Conservation (phyloP, 2,888 invertebrate species). For the Drosophila sordidapex region DNA sequence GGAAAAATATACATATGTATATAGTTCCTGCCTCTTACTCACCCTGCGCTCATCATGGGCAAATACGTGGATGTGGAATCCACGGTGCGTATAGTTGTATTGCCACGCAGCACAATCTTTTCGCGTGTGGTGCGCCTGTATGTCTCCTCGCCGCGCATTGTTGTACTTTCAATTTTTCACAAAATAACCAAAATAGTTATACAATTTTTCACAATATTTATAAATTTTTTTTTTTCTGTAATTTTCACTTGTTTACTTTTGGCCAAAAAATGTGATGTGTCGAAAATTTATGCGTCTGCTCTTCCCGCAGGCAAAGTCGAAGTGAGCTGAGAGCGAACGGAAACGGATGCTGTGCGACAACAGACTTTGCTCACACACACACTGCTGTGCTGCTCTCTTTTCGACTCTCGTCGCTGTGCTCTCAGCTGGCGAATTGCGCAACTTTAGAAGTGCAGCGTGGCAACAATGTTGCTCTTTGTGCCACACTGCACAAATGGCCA, state of each 20-base stretch:
- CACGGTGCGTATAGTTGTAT: conserved; percentile 84
- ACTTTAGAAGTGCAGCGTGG: conserved; percentile 45
- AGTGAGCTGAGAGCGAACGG: conserved; percentile 50
- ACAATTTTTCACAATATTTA: conserved; percentile 18
- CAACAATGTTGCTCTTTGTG: conserved; percentile 43
- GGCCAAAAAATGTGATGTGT: conserved; percentile 42
- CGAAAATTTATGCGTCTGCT: conserved; percentile 53
- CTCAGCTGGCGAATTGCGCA: conserved; percentile 65
- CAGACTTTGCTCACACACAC: conserved; percentile 15
- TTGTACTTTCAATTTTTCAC: conserved; percentile 33
- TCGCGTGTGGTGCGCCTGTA: conserved; percentile 85
- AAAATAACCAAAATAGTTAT: conserved; percentile 21
- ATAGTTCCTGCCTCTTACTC: conserved; percentile 49
- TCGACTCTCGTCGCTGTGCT: conserved; percentile 16
- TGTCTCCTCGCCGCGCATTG: conserved; percentile 84
- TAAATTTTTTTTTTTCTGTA: conserved; percentile 30
- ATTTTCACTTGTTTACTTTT: conserved; percentile 58
- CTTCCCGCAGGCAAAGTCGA: conserved; percentile 45
- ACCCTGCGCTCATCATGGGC: conserved; percentile 81
- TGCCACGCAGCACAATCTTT: conserved; percentile 84
- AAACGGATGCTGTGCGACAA: conserved; percentile 49
- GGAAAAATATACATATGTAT: conserved; percentile 3
- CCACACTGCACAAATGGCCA: conserved; percentile 66
- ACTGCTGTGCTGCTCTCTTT: conserved; percentile 19
- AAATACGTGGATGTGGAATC: conserved; percentile 85